Evolutionary conservation across 2,888 invertebrate genomes (phyloP).

Genomic region (Allacma fusca): DNA sequence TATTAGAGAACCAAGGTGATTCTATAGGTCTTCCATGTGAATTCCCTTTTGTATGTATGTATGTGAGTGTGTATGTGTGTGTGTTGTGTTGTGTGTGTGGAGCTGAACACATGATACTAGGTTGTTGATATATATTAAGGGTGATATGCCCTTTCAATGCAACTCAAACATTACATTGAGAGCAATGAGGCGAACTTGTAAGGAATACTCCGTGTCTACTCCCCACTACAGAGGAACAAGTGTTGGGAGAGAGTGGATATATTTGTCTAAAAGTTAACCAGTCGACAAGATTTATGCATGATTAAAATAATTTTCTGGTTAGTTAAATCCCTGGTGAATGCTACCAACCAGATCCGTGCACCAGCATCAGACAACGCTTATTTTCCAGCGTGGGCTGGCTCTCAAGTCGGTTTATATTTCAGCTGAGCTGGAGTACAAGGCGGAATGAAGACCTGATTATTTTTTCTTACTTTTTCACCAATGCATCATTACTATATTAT

Average conservation of each 20-base stretch:
- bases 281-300: constrained; percentile 23
- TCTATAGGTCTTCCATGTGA: neutral
- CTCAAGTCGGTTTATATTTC: neutral
- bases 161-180: too few species aligned
- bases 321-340: constrained; percentile 18
- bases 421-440: neutral
- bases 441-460: neutral
- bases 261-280: constrained; percentile 13
- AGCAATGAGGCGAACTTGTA: too few species aligned
- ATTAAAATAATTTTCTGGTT: constrained; percentile 25
- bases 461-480: neutral
- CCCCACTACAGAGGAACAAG: too few species aligned
- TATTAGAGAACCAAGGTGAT: neutral
- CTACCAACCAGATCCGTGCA: constrained; percentile 8
- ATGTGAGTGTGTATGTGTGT: too few species aligned
- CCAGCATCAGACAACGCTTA: neutral
- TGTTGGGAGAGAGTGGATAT: neutral
- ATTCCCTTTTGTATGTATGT: neutral
- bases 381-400: neutral
- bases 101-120: too few species aligned
- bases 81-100: too few species aligned
- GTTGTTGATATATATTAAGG: too few species aligned
- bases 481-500: neutral
- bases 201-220: too few species aligned
- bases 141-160: too few species aligned